Evolutionary conservation across 1,140 invertebrate genomes (phyloP), one percentile per base, ranked within the genome.

Genomic region (Drosophila persimilis): DNA sequence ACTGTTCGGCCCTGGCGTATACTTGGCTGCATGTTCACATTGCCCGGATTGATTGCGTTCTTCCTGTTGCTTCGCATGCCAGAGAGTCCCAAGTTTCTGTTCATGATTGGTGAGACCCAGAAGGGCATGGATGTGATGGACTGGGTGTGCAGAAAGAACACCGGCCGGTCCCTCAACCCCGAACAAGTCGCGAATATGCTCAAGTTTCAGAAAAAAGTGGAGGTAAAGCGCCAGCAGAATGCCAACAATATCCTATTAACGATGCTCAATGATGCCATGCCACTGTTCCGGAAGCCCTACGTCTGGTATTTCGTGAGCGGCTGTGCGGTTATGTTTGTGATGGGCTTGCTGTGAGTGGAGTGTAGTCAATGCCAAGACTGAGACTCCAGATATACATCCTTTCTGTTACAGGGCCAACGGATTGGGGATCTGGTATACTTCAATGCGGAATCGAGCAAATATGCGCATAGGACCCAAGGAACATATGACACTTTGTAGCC

Each of bases 61-160:
- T n/a, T 84, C 3, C 45, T 85, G 11, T 29, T 85, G 45, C 46
- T 85, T 1, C 9, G 17, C 15, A 52, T 85, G 80, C 80, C 80
- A 0, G 80, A 85, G 46, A 85, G 80, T 29, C 80, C 80, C 4
- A 85, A 77, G 17, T 85, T 85, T 47, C 50, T 85, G 0, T 53
- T 85, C 1, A 84, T 71, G 61, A 71, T 80, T 43, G 80, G 77
- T 5, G 76, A 85, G 0, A 67, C 47, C 1, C 11, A 70, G 11
- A 45, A 43, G 13, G 80, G 52, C 0, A 7, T 85, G 13, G 48
- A 41, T 0, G 73, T 54, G 1, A 84, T 85, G 80, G 58, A 85
- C 7, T 77, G 73, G 73, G 57, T 85, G 1, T 60, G 69, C 11
- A 9, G 13, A 0, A 84, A 71, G 31, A 85, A 85, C 9, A 85